phyloP scores from a whole-genome alignment of 2,888 invertebrate species.

The Polymixis flavicincta region DNA sequence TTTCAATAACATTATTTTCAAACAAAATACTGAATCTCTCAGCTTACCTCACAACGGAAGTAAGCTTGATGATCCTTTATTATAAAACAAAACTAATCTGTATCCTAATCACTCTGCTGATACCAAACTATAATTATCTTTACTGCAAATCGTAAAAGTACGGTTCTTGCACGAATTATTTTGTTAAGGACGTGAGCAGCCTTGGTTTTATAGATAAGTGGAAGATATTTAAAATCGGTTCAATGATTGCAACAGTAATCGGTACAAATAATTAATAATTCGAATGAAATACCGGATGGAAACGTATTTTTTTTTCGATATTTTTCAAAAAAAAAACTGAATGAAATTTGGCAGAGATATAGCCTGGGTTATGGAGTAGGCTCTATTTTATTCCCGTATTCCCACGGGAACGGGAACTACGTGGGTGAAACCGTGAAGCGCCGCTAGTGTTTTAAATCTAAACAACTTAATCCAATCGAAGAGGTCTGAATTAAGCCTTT shows the following conservation, averaged over 20 bases:
- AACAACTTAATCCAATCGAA: too few relatives aligned
- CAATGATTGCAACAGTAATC: conserved; percentile 20
- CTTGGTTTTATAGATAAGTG: conserved; percentile 45
- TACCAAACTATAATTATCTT: conserved; percentile 40
- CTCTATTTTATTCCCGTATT: too few relatives aligned
- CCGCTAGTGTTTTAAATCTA: too few relatives aligned
- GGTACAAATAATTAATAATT: conserved; percentile 32
- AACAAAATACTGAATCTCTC: neutral
- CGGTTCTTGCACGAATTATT: conserved; percentile 20
- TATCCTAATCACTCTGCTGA: conserved; percentile 22
- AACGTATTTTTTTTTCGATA: neutral
- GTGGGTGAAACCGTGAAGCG: too few relatives aligned
- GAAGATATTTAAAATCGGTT: conserved; percentile 21
- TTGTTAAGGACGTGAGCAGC: conserved; percentile 29
- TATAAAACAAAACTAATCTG: conserved; percentile 22
- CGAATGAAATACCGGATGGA: neutral
- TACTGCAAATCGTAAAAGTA: conserved; percentile 51
- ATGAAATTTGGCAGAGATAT: too few relatives aligned
- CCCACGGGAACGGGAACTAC: too few relatives aligned
- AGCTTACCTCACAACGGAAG: conserved; percentile 1
- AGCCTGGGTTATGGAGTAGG: too few relatives aligned
- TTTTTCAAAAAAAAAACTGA: too few relatives aligned
- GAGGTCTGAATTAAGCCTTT: too few relatives aligned
- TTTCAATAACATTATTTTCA: too few relatives aligned
- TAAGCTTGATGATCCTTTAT: conserved; percentile 2